Evolutionary conservation across 2,797 vertebrate species (phyloP).

Genomic region (Monodelphis domestica): DNA sequence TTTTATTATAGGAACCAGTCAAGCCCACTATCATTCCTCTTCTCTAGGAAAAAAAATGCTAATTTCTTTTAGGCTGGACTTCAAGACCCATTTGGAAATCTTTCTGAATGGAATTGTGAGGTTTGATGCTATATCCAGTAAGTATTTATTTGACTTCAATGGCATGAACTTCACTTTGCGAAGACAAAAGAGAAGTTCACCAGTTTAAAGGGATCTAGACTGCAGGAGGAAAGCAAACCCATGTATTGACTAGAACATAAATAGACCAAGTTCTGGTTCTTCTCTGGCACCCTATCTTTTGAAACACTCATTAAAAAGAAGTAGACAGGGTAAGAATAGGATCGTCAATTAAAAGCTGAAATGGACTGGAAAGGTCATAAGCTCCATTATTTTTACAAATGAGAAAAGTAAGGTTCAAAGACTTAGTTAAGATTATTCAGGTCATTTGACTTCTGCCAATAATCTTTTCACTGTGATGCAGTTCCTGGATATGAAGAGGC

Average conservation of each 20-base stretch:
- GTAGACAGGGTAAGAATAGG: neutral
- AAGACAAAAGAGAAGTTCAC: neutral
- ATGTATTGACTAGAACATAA: neutral
- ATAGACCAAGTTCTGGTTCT: neutral
- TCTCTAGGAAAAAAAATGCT: neutral
- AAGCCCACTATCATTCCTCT: neutral
- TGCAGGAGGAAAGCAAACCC: neutral
- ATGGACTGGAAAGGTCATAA: neutral
- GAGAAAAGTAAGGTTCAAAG: neutral
- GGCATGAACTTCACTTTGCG: neutral
- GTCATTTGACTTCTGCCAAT: neutral
- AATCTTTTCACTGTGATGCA: neutral
- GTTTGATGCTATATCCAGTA: neutral
- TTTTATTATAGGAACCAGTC: neutral
- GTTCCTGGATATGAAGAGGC: neutral
- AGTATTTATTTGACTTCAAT: neutral
- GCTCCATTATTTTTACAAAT: neutral
- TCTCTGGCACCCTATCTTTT: neutral
- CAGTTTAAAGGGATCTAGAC: neutral
- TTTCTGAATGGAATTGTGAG: neutral
- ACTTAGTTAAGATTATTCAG: neutral
- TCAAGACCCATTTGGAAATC: neutral
- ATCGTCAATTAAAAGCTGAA: neutral
- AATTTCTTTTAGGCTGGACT: neutral
- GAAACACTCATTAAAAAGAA: neutral